These are phyloP conservation scores for Cathartes aura DNA, from an alignment of 2,113 vertebrate species.

Conservation along the genomic window DNA sequence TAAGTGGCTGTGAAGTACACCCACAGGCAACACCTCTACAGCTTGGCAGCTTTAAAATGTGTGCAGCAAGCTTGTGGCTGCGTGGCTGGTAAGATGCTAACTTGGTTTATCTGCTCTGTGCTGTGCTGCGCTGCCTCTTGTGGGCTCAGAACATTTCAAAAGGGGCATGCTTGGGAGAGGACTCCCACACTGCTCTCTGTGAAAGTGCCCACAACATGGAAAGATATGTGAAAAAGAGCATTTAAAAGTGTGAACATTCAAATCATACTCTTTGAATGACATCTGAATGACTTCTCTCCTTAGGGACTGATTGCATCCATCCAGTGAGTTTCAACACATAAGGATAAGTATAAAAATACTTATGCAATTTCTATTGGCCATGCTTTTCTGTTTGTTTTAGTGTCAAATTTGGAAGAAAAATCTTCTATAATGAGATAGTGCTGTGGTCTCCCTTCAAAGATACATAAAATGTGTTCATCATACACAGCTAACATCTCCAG, in stretches of 20 bases:
- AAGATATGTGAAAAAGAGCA: neutral
- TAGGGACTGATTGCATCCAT: neutral
- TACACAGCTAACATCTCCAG: neutral
- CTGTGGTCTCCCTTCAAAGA: neutral
- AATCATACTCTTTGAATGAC: neutral
- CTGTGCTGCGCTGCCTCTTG: neutral
- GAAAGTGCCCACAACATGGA: neutral
- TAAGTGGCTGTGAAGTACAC: neutral
- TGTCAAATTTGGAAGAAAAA: neutral
- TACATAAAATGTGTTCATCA: rapidly evolving
- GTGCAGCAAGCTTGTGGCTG: neutral
- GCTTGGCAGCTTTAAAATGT: neutral
- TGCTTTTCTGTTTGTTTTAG: neutral
- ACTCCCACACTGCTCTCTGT: neutral
- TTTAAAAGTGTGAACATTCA: neutral
- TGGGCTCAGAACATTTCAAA: neutral
- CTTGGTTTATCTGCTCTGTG: neutral
- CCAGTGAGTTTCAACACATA: neutral
- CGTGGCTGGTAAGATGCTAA: neutral
- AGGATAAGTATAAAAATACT: neutral
- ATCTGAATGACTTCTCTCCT: neutral
- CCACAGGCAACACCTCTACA: neutral
- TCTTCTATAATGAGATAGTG: neutral
- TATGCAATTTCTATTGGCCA: neutral
- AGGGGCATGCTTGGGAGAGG: neutral